Evolutionary conservation across 2,113 vertebrate genomes (phyloP).

Genomic region (Gopherus evgoodei): DNA sequence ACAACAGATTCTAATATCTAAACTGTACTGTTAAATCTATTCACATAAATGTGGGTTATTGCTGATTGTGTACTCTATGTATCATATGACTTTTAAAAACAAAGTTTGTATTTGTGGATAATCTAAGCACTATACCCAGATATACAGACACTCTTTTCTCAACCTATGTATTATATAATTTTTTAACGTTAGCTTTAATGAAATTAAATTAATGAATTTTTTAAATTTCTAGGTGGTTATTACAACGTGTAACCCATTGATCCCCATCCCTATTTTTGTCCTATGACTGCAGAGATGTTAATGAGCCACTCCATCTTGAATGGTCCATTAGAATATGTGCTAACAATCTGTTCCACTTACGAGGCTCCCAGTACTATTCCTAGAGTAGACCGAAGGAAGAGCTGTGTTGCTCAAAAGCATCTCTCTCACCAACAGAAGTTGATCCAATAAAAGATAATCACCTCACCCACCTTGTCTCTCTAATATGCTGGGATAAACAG

Average conservation of each 20-base stretch:
- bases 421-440: neutral
- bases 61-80: too few species aligned
- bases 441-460: neutral
- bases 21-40: too few species aligned
- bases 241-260: neutral
- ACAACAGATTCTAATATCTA: too few species aligned
- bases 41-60: too few species aligned
- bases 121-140: too few species aligned
- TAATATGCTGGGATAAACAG: neutral
- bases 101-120: too few species aligned
- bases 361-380: neutral
- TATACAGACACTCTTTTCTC: too few species aligned
- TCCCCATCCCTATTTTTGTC: neutral
- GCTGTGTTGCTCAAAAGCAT: neutral
- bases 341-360: neutral
- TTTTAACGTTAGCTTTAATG: too few species aligned
- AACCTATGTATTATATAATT: too few species aligned
- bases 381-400: neutral
- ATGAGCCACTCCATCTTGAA: neutral
- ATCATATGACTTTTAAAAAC: too few species aligned
- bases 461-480: neutral
- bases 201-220: too few species aligned
- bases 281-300: neutral
- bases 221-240: neutral
- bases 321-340: neutral